Conservation (phyloP, 2,888 invertebrate genomes). For the Cheilosia grossa region DNA sequence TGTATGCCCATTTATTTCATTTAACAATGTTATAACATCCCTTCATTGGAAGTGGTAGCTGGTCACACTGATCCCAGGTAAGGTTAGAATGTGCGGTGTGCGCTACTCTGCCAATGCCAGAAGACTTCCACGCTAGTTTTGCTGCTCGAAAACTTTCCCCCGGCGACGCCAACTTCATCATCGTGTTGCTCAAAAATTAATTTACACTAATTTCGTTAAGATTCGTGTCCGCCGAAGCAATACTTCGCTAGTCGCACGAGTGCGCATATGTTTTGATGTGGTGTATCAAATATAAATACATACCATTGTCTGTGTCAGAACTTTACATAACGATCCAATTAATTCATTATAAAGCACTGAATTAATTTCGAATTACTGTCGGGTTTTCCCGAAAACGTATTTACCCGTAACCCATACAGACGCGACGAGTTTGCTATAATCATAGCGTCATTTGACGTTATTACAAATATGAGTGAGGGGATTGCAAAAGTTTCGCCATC, state of each 20-base stretch:
- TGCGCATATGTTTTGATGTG: constrained; percentile 17
- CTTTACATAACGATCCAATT: constrained; percentile 60
- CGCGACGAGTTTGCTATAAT: constrained; percentile 6
- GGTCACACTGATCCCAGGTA: too few species aligned
- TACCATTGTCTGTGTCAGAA: constrained; percentile 37
- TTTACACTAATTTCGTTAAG: constrained; percentile 3
- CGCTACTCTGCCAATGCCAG: too few species aligned
- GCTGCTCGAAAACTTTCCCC: constrained; percentile 3
- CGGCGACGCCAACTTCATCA: not conserved
- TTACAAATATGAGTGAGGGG: constrained; percentile 31
- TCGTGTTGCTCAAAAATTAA: constrained; percentile 19
- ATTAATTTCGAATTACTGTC: constrained; percentile 67
- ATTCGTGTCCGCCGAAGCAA: not conserved
- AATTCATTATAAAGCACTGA: constrained; percentile 69
- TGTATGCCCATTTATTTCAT: too few species aligned
- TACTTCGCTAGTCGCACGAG: not conserved
- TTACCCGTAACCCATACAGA: not conserved
- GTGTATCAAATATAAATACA: constrained; percentile 43
- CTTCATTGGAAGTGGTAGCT: too few species aligned
- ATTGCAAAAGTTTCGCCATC: constrained; percentile 37
- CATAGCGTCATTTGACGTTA: constrained; percentile 47
- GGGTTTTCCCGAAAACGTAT: constrained; percentile 24
- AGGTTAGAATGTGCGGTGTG: too few species aligned
- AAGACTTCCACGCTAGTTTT: not conserved
- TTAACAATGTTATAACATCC: too few species aligned